These are phyloP conservation scores for Oreochromis grahami DNA, from an alignment of 2,797 vertebrate species.

Conservation along the genomic window DNA sequence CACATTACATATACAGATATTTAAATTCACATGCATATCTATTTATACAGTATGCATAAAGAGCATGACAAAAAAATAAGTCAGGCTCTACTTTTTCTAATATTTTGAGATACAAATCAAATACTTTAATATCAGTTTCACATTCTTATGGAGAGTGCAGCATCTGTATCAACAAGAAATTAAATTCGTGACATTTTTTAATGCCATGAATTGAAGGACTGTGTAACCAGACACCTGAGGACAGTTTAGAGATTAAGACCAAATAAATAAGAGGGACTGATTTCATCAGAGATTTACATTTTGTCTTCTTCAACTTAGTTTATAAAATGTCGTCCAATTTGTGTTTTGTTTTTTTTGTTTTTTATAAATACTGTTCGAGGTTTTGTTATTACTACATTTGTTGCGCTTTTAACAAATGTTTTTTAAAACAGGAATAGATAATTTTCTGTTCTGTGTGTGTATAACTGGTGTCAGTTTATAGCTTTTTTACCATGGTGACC, in stretches of 20 bases:
- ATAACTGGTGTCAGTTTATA: background rate
- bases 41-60: background rate
- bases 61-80: background rate
- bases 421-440: background rate
- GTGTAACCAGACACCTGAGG: background rate
- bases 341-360: background rate
- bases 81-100: background rate
- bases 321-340: background rate
- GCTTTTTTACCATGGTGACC: constrained; percentile 90
- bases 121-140: background rate
- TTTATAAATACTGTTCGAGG: background rate
- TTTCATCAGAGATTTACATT: background rate
- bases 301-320: background rate
- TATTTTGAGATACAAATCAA: background rate
- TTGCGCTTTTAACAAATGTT: background rate
- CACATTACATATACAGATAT: background rate
- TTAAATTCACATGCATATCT: background rate
- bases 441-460: background rate
- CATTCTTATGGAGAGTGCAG: background rate
- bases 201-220: background rate
- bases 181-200: background rate
- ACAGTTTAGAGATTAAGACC: background rate
- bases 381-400: background rate
- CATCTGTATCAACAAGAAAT: background rate
- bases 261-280: background rate